A percentile compares a stretch with the other conserved stretches of the same genome.
phyloP scores from a whole-genome alignment of 2,888 invertebrate genomes.

The Melanotus villosus region DNA sequence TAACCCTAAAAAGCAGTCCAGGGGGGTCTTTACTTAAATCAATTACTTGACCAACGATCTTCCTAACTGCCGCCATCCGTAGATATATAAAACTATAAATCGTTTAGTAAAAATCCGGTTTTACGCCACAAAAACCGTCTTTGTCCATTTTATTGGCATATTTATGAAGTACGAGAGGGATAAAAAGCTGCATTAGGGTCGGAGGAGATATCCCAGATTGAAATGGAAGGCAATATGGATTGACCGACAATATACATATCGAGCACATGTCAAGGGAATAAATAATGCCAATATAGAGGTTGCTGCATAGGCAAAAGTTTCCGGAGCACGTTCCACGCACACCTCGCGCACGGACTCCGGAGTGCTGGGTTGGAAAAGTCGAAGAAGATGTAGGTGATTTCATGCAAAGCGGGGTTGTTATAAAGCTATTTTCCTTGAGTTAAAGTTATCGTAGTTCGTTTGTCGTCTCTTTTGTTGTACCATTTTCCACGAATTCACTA shows the following conservation, averaged over 20 bases:
- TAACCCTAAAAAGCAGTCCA: slow-evolving; percentile 30
- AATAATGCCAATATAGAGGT: slow-evolving; percentile 65
- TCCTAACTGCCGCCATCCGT: slow-evolving; percentile 58
- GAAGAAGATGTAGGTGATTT: slow-evolving; percentile 48
- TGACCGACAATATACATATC: slow-evolving; percentile 68
- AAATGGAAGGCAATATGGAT: slow-evolving; percentile 63
- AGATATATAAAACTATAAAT: slow-evolving; percentile 65
- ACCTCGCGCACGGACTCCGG: slow-evolving; percentile 53
- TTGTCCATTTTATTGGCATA: slow-evolving; percentile 61
- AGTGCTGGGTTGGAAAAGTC: slow-evolving; percentile 47
- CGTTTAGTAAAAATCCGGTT: slow-evolving; percentile 58
- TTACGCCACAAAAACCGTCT: slow-evolving; percentile 57
- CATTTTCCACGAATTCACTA: slow-evolving; percentile 25
- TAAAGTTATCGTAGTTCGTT: slow-evolving; percentile 55
- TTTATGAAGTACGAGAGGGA: slow-evolving; percentile 64
- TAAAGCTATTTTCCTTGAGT: slow-evolving; percentile 57
- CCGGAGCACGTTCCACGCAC: slow-evolving; percentile 57
- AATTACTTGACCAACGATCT: slow-evolving; percentile 62
- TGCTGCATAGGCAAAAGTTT: slow-evolving; percentile 59
- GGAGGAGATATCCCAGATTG: slow-evolving; percentile 51
- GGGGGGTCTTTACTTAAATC: slow-evolving; percentile 58
- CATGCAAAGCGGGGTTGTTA: slow-evolving; percentile 55
- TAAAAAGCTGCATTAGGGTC: slow-evolving; percentile 51
- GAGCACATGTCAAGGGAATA: slow-evolving; percentile 67
- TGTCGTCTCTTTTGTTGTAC: slow-evolving; percentile 48